phyloP scores from a whole-genome alignment of 1,140 invertebrate genomes.

The Macrotrachela quadricornifera region DNA sequence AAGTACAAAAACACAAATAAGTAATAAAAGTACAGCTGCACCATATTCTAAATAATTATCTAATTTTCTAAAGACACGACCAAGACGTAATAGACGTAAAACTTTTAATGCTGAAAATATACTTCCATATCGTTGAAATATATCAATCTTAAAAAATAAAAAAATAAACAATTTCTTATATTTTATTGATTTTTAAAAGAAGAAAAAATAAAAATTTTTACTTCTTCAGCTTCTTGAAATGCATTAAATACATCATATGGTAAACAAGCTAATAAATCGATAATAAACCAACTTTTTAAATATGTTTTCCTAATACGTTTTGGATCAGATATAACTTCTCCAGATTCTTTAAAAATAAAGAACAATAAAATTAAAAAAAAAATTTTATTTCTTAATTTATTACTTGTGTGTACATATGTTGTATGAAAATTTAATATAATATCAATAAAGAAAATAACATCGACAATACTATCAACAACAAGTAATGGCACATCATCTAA shows the following conservation, averaged over 20 bases:
- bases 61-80: constrained; percentile 86
- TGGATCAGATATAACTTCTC: constrained; percentile 71
- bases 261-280: constrained; percentile 91
- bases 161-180: too few species aligned
- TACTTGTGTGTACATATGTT: constrained; percentile 62
- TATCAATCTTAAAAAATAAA: constrained; percentile 11
- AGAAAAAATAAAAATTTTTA: constrained; percentile 38
- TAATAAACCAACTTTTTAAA: constrained; percentile 96
- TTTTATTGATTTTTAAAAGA: neutral
- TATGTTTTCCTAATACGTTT: constrained; percentile 96
- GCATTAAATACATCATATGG: constrained; percentile 99
- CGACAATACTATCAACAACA: constrained; percentile 70
- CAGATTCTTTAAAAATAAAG: neutral
- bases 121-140: constrained; percentile 48
- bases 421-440: constrained; percentile 99
- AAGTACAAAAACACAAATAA: constrained; percentile 42
- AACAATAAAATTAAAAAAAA: constrained; percentile 16
- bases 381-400: constrained; percentile 80
- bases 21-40: constrained; percentile 87
- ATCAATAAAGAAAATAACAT: constrained; percentile 99
- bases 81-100: constrained; percentile 75
- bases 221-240: constrained; percentile 94
- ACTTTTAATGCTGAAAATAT: constrained; percentile 97
- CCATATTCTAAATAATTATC: constrained; percentile 98
- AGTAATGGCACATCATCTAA: constrained; percentile 89